A percentile compares a stretch with the other conserved stretches of the same genome.
These are phyloP conservation scores for Graptemys geographica DNA, from an alignment of 2,797 vertebrate species.

Conservation along the genomic window DNA sequence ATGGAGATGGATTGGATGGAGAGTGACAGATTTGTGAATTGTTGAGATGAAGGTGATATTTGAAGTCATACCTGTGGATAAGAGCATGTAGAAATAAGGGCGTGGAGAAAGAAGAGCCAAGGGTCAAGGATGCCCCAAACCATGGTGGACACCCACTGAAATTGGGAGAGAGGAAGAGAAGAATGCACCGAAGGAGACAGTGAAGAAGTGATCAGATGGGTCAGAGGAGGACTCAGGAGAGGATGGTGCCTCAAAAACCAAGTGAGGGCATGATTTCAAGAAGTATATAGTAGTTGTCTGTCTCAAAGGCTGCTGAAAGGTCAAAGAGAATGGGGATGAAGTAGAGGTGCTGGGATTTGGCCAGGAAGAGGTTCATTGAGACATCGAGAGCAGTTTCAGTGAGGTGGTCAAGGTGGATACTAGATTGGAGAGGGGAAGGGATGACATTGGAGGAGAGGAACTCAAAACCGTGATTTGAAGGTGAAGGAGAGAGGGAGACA, in stretches of 20 bases:
- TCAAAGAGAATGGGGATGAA: neutral
- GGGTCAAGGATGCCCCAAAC: neutral
- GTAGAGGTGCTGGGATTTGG: neutral
- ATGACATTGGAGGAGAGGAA: neutral
- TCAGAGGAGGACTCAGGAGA: neutral
- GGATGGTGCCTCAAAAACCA: neutral
- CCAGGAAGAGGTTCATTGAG: neutral
- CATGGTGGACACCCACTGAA: neutral
- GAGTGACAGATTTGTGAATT: neutral
- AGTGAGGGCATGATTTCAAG: neutral
- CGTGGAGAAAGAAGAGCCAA: neutral
- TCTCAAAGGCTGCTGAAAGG: neutral
- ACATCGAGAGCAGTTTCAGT: neutral
- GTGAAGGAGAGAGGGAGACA: no score
- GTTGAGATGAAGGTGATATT: neutral
- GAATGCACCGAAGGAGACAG: rapidly evolving
- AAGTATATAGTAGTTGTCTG: rapidly evolving
- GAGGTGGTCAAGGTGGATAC: neutral
- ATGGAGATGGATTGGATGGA: neutral
- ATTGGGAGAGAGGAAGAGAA: neutral
- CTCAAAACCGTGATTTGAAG: no score
- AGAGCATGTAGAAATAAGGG: neutral
- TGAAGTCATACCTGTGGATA: neutral
- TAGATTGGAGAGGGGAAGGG: neutral
- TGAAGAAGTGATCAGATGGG: neutral